These are phyloP conservation scores for Hypena proboscidalis DNA, from an alignment of 2,888 invertebrate species.

Conservation along the genomic window DNA sequence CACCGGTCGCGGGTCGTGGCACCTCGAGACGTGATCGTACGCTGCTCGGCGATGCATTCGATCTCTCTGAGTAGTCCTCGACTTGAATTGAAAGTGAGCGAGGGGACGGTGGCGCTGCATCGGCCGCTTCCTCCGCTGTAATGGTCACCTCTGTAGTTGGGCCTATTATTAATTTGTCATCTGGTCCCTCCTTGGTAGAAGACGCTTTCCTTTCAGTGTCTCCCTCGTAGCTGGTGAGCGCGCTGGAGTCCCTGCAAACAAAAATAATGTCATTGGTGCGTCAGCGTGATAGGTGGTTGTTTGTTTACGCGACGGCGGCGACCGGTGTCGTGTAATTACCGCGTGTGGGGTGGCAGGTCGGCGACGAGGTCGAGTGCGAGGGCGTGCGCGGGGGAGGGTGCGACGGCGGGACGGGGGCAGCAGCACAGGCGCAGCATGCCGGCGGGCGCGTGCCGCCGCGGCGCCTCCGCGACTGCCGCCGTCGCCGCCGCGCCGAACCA, in stretches of 20 bases:
- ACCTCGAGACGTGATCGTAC: conserved; percentile 24
- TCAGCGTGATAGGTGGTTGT: conserved; percentile 20
- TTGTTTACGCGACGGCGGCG: conserved; percentile 29
- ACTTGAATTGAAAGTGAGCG: conserved; percentile 70
- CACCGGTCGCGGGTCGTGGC: conserved; percentile 12
- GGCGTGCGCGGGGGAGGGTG: conserved; percentile 47
- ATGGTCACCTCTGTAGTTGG: conserved; percentile 12
- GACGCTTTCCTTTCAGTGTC: conserved; percentile 22
- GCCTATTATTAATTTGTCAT: conserved; percentile 9
- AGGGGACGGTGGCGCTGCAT: conserved; percentile 44
- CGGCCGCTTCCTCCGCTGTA: conserved; percentile 10
- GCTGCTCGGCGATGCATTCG: conserved; percentile 49
- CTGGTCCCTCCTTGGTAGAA: conserved; percentile 17
- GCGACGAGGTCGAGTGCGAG: conserved; percentile 75
- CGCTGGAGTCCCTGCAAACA: conserved; percentile 75
- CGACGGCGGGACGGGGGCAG: conserved; percentile 54
- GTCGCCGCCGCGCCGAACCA: conserved; percentile 56
- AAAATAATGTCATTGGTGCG: conserved; percentile 32
- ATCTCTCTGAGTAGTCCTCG: conserved; percentile 71
- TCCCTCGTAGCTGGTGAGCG: conserved; percentile 58
- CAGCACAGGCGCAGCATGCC: conserved; percentile 73
- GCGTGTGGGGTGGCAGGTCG: conserved; percentile 72
- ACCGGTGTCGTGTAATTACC: conserved; percentile 56
- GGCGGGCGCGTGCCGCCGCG: conserved; percentile 65
- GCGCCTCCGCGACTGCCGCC: conserved; percentile 72